Evolutionary conservation across 2,797 vertebrate species (phyloP).

Genomic region (Melanotaenia pygmaea): DNA sequence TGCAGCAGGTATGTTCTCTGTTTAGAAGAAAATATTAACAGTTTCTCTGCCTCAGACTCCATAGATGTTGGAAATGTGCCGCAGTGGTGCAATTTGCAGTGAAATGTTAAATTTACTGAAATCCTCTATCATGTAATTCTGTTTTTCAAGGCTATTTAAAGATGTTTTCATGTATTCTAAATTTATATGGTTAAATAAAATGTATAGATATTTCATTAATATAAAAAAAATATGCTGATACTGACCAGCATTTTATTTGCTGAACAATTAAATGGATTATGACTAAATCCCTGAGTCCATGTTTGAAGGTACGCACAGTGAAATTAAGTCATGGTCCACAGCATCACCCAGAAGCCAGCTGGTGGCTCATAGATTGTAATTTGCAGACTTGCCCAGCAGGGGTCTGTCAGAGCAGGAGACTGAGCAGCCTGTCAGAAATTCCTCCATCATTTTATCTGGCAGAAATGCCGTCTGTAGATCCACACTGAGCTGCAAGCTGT

Average conservation of each 20-base stretch:
- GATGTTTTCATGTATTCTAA: neutral
- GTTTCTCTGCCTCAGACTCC: neutral
- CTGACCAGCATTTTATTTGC: neutral
- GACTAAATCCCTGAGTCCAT: slow-evolving; percentile 2
- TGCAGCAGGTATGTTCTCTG: slow-evolving; percentile 38
- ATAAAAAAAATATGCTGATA: neutral
- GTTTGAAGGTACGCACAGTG: neutral
- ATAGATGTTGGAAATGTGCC: slow-evolving; percentile 22
- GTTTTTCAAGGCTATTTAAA: slow-evolving; percentile 5
- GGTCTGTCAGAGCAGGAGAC: slow-evolving; percentile 49
- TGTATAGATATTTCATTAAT: neutral
- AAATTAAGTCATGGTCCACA: neutral
- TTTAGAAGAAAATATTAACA: slow-evolving; percentile 11
- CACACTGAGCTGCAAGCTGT: slow-evolving; percentile 42
- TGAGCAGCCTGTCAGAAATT: slow-evolving; percentile 47
- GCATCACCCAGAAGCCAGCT: neutral
- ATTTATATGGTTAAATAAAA: neutral
- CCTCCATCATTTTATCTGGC: slow-evolving; percentile 35
- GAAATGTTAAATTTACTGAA: slow-evolving; percentile 1
- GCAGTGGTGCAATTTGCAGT: slow-evolving; percentile 7
- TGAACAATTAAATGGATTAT: neutral
- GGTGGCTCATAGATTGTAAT: slow-evolving; percentile 8
- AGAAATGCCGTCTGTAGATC: slow-evolving; percentile 39
- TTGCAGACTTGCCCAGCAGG: slow-evolving; percentile 58
- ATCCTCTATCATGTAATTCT: neutral